Evolutionary conservation across 2,797 vertebrate species (phyloP).

Genomic region (Acipenser ruthenus): DNA sequence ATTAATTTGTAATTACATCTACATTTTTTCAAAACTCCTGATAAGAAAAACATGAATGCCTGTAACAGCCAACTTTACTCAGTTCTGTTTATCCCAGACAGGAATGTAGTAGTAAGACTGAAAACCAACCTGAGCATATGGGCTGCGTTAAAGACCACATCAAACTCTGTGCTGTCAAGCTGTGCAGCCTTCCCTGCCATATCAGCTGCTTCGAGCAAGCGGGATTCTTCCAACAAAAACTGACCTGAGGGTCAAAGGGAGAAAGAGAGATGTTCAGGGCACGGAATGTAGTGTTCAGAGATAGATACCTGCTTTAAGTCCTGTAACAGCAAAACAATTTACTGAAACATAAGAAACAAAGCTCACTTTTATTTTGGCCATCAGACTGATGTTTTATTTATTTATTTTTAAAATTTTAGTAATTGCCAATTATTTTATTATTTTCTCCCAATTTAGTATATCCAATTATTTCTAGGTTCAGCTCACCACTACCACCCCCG

Average conservation of each 20-base stretch:
- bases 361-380: constrained; percentile 28
- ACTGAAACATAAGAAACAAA: constrained; percentile 38
- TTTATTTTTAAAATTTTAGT: too few relatives aligned
- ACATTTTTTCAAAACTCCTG: too few relatives aligned
- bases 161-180: constrained; percentile 84
- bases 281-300: constrained; percentile 16
- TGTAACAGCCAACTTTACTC: constrained; percentile 29
- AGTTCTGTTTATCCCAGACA: not conserved
- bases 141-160: constrained; percentile 95
- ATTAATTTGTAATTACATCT: too few relatives aligned
- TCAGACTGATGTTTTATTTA: constrained; percentile 37
- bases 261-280: constrained; percentile 14
- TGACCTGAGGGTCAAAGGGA: constrained; percentile 65
- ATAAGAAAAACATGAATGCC: too few relatives aligned
- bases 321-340: constrained; percentile 25
- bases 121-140: constrained; percentile 92
- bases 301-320: constrained; percentile 19
- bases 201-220: constrained; percentile 87
- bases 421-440: too few relatives aligned
- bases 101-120: constrained; percentile 5
- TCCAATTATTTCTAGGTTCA: too few relatives aligned
- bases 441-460: too few relatives aligned
- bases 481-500: too few relatives aligned
- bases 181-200: constrained; percentile 94
- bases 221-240: constrained; percentile 92